These are phyloP conservation scores for Drosophila mulleri DNA, from an alignment of 2,888 invertebrate species.

Conservation along the genomic window DNA sequence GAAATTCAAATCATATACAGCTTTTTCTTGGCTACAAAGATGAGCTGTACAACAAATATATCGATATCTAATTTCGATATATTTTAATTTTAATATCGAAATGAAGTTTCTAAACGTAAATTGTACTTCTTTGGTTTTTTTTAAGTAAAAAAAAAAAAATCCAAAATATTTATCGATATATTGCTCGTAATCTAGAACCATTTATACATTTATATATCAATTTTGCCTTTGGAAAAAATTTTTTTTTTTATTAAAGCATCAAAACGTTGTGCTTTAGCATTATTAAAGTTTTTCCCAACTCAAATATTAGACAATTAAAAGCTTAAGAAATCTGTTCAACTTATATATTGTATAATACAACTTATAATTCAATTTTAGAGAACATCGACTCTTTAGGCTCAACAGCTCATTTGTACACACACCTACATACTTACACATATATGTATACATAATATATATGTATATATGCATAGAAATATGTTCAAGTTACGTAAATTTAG, in stretches of 20 bases:
- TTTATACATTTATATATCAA: not conserved
- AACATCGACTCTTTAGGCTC: not conserved
- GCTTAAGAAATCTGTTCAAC: not conserved
- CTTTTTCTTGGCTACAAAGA: too few relatives aligned
- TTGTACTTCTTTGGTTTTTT: too few relatives aligned
- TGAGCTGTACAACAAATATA: not conserved
- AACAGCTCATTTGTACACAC: slow-evolving; percentile 7
- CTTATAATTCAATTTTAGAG: not conserved
- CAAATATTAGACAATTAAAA: not conserved
- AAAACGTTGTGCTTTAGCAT: not conserved
- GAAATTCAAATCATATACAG: too few relatives aligned
- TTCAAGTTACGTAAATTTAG: not conserved
- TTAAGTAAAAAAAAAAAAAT: too few relatives aligned
- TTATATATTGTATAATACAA: not conserved
- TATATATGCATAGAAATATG: not conserved
- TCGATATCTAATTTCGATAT: not conserved
- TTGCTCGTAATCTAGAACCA: too few relatives aligned
- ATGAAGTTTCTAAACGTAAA: too few relatives aligned
- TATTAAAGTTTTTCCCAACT: not conserved
- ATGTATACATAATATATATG: not conserved
- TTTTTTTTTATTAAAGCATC: too few relatives aligned
- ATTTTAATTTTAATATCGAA: not conserved
- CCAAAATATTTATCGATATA: too few relatives aligned
- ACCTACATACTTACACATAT: not conserved
- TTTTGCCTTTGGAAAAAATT: not conserved